A percentile compares a stretch with the other conserved stretches of the same genome.
Conservation (phyloP, 2,797 vertebrate genomes). For the Halcyon chelicuti region DNA sequence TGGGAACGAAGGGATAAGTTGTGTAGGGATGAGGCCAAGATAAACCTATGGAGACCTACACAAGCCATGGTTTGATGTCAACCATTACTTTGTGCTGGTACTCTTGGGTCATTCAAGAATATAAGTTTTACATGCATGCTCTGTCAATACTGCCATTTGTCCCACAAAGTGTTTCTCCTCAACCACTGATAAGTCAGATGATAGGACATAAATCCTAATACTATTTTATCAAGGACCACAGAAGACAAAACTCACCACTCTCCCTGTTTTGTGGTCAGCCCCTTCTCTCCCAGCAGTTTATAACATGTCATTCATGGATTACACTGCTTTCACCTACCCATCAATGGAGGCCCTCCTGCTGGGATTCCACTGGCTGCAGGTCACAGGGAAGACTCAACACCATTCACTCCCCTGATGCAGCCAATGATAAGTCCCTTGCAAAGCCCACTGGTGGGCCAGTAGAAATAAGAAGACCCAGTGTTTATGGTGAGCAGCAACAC, state of each 20-base stretch:
- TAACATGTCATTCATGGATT: not conserved
- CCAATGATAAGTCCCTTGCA: accelerated
- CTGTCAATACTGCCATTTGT: not conserved
- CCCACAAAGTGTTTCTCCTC: not conserved
- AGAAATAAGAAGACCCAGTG: accelerated
- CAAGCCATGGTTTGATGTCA: not conserved
- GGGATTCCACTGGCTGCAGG: not conserved
- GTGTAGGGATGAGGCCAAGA: not conserved
- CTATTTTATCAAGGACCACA: not conserved
- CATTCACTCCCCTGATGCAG: not conserved
- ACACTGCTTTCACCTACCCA: not conserved
- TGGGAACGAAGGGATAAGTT: not conserved
- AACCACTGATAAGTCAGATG: not conserved
- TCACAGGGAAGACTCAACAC: accelerated
- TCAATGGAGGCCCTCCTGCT: accelerated
- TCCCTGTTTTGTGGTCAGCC: not conserved
- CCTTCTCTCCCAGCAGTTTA: constrained; percentile 1
- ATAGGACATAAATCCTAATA: not conserved
- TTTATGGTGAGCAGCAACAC: not conserved
- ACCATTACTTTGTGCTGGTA: accelerated
- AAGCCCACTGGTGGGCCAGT: not conserved
- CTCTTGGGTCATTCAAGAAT: not conserved
- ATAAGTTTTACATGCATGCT: not conserved
- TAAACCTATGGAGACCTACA: not conserved
- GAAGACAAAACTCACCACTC: not conserved